Percentiles rank a stretch among this genome's conserved stretches.
Conservation (phyloP, 2,113 vertebrate genomes). For the Gadus macrocephalus region DNA sequence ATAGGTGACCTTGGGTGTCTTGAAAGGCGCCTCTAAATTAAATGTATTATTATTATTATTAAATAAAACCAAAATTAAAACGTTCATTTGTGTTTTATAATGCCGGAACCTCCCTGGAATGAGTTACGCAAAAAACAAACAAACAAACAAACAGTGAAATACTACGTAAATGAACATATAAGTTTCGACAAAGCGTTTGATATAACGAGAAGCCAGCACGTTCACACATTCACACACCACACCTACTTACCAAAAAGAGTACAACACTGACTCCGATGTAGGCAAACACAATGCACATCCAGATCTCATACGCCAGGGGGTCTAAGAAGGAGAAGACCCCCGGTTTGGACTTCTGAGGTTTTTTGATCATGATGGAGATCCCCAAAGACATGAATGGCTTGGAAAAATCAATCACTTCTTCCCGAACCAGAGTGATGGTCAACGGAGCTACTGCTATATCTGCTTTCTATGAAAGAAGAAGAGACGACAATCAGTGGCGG, state of each 20-base stretch:
- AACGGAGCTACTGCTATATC: slow-evolving; percentile 94
- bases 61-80: too few species aligned
- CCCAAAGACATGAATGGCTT: slow-evolving; percentile 98
- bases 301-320: slow-evolving; percentile 97
- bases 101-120: too few species aligned
- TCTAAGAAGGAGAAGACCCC: slow-evolving; percentile 98
- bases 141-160: too few species aligned
- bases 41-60: too few species aligned
- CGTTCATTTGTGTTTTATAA: too few species aligned
- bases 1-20: too few species aligned
- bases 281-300: slow-evolving; percentile 99
- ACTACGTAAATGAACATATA: too few species aligned
- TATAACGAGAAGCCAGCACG: neutral
- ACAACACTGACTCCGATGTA: slow-evolving; percentile 98
- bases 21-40: too few species aligned
- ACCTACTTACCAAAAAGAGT: slow-evolving; percentile 89
- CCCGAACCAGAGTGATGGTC: slow-evolving; percentile 93
- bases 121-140: too few species aligned
- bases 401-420: slow-evolving; percentile 98
- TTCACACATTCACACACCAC: neutral
- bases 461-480: slow-evolving; percentile 81
- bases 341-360: slow-evolving; percentile 97
- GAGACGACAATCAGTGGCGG: slow-evolving; percentile 9
- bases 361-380: slow-evolving; percentile 99
- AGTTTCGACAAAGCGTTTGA: too few species aligned